phyloP scores from a whole-genome alignment of 2,888 invertebrate species.

The Cephalotes varians region DNA sequence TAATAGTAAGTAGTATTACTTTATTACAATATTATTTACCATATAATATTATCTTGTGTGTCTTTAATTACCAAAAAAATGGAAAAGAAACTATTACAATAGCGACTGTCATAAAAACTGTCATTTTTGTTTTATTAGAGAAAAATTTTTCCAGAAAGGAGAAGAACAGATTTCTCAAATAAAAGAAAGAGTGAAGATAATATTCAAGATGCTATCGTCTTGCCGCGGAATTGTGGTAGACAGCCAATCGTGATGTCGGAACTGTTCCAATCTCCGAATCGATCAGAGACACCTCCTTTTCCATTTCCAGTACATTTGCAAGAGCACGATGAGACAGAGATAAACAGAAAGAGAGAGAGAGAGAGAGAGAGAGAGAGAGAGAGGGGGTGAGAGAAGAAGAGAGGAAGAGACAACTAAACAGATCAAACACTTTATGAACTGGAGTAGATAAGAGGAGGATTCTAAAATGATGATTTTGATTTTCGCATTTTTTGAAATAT shows the following conservation, averaged over 20 bases:
- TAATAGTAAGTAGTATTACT: background rate
- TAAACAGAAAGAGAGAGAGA: conserved; percentile 29
- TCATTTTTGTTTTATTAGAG: background rate
- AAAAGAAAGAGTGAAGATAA: conserved; percentile 29
- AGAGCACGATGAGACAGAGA: conserved; percentile 60
- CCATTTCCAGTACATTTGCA: conserved; percentile 76
- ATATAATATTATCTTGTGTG: background rate
- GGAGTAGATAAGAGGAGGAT: conserved; percentile 63
- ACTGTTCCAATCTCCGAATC: conserved; percentile 76
- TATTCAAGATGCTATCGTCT: conserved; percentile 63
- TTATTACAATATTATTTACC: background rate
- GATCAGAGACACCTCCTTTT: conserved; percentile 72
- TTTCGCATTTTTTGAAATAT: conserved; percentile 59
- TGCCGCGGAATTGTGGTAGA: conserved; percentile 71
- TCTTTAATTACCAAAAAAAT: background rate
- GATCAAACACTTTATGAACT: conserved; percentile 59
- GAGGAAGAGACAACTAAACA: background rate
- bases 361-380: conserved; percentile 38
- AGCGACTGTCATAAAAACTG: background rate
- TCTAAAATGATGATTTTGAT: conserved; percentile 62
- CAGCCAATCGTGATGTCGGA: conserved; percentile 74
- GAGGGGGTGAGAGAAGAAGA: conserved; percentile 43
- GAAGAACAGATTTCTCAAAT: background rate
- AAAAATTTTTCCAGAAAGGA: background rate
- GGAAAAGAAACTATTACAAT: background rate